Evolutionary conservation across 1,140 invertebrate genomes (phyloP).

Genomic region (Temnothorax nylanderi): DNA sequence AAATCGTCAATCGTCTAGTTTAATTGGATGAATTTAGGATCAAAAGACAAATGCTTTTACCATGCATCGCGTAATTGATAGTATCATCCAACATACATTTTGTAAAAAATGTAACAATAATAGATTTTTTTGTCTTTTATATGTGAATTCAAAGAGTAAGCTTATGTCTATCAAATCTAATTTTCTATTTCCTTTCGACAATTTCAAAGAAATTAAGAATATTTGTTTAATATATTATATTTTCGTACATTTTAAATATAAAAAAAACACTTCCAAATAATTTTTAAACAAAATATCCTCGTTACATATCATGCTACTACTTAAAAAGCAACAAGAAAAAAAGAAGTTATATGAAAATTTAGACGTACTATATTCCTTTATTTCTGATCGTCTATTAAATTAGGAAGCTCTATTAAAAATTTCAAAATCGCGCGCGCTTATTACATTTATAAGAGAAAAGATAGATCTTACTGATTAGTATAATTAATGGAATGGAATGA

Average conservation of each 20-base stretch:
- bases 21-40: neutral
- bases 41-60: neutral
- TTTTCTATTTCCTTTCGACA: neutral
- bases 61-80: neutral
- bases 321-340: neutral
- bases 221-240: neutral
- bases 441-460: neutral
- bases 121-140: neutral
- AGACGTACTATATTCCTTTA: neutral
- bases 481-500: conserved; percentile 12
- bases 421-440: neutral
- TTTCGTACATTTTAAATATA: neutral
- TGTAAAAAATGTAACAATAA: neutral
- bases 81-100: neutral
- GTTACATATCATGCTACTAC: neutral
- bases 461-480: neutral
- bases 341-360: neutral
- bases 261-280: neutral
- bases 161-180: neutral
- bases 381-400: neutral
- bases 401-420: neutral
- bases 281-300: neutral
- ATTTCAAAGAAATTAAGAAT: conserved; percentile 3
- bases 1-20: neutral
- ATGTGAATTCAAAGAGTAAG: neutral